Conservation (phyloP, 1,140 invertebrate species). For the Papilio glaucus region DNA sequence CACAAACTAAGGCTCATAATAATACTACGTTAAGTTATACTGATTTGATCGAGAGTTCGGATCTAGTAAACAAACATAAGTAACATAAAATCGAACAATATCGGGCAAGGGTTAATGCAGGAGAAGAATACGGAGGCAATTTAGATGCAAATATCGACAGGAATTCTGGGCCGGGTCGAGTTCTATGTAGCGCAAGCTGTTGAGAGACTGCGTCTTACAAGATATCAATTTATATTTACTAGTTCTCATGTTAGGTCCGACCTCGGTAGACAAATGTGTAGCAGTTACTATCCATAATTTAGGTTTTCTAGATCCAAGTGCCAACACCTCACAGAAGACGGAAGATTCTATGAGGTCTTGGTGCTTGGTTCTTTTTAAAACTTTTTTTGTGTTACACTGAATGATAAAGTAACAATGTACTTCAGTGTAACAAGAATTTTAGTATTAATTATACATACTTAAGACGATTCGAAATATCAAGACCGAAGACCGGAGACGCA, state of each 20-base stretch:
- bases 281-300: too few relatives aligned
- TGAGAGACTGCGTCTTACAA: not conserved
- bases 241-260: not conserved
- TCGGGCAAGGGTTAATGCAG: conserved; percentile 2
- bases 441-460: too few relatives aligned
- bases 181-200: not conserved
- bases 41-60: not conserved
- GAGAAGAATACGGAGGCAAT: not conserved
- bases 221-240: not conserved
- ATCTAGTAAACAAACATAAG: conserved; percentile 8
- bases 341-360: too few relatives aligned
- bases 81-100: conserved; percentile 23
- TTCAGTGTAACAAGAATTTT: too few relatives aligned
- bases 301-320: too few relatives aligned
- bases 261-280: too few relatives aligned
- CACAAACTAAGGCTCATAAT: not conserved
- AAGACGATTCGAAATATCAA: too few relatives aligned
- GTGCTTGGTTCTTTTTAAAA: too few relatives aligned
- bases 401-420: too few relatives aligned
- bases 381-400: too few relatives aligned
- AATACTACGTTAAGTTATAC: not conserved
- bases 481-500: too few relatives aligned
- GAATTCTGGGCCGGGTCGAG: not conserved
- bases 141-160: conserved; percentile 11
- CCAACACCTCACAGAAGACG: too few relatives aligned